Evolutionary conservation across 2,888 invertebrate genomes (phyloP).

Genomic region (Glyphotaelius pellucidus): DNA sequence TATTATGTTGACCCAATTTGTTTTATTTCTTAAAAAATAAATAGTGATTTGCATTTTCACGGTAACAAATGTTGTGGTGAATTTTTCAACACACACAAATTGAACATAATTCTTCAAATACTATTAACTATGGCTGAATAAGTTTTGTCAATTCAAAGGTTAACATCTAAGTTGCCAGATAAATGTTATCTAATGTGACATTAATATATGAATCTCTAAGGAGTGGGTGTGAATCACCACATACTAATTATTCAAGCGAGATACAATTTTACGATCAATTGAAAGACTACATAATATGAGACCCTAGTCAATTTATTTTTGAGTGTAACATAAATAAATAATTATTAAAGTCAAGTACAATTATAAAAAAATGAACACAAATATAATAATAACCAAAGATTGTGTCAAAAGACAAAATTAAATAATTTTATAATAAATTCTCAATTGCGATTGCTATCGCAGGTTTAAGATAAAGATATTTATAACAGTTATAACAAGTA

Average conservation of each 20-base stretch:
- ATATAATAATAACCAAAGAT: background rate
- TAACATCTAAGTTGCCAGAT: background rate
- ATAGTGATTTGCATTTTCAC: background rate
- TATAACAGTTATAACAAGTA: background rate
- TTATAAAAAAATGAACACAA: background rate
- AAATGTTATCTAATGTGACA: background rate
- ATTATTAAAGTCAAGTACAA: background rate
- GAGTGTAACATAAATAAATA: background rate
- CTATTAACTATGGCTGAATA: background rate
- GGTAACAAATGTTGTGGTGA: background rate
- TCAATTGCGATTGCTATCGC: background rate
- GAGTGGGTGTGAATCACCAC: background rate
- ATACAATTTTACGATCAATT: background rate
- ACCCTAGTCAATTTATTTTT: background rate
- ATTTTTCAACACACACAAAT: background rate
- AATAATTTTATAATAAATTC: background rate
- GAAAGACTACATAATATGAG: background rate
- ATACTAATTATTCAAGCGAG: background rate
- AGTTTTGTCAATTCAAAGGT: background rate
- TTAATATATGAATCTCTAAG: background rate
- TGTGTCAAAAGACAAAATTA: background rate
- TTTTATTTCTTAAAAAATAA: constrained; percentile 14
- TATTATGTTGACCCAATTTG: constrained; percentile 15
- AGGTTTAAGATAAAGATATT: background rate
- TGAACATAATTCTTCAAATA: background rate